phyloP scores from a whole-genome alignment of 2,113 vertebrate genomes.

The Coptodon bakossiorum region DNA sequence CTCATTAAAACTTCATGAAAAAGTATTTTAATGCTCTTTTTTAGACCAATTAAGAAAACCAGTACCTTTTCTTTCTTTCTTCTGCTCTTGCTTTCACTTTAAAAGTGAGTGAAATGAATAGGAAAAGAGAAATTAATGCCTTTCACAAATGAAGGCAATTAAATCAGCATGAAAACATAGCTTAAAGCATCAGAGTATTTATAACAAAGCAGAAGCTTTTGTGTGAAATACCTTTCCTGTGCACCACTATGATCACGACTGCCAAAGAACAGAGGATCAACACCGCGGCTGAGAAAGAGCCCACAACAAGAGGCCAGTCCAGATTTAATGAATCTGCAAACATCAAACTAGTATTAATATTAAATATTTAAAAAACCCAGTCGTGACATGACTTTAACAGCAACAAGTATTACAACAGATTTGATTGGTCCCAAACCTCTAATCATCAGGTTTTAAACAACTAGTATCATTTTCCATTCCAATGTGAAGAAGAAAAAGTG shows the following conservation, averaged over 20 bases:
- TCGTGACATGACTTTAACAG: not conserved
- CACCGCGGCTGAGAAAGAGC: conserved; percentile 54
- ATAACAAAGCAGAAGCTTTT: not conserved
- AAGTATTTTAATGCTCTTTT: not conserved
- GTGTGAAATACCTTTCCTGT: conserved; percentile 51
- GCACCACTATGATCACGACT: conserved; percentile 16
- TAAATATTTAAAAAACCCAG: rapidly evolving
- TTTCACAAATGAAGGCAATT: not conserved
- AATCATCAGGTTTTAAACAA: not conserved
- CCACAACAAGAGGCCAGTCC: conserved; percentile 67
- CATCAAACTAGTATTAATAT: not conserved
- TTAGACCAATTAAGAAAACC: not conserved
- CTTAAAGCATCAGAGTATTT: not conserved
- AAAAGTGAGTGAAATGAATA: not conserved
- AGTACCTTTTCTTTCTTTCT: conserved; percentile 62
- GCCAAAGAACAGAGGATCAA: conserved; percentile 54
- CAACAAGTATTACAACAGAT: not conserved
- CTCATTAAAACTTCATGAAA: not conserved
- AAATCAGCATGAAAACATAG: not conserved
- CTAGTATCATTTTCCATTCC: not conserved
- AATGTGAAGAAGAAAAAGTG: not conserved
- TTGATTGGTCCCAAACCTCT: not conserved
- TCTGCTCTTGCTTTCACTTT: conserved; percentile 52
- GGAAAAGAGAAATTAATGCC: not conserved
- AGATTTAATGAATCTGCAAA: not conserved